Evolutionary conservation across 1,140 invertebrate genomes (phyloP).

Genomic region (Macrotrachela quadricornifera): DNA sequence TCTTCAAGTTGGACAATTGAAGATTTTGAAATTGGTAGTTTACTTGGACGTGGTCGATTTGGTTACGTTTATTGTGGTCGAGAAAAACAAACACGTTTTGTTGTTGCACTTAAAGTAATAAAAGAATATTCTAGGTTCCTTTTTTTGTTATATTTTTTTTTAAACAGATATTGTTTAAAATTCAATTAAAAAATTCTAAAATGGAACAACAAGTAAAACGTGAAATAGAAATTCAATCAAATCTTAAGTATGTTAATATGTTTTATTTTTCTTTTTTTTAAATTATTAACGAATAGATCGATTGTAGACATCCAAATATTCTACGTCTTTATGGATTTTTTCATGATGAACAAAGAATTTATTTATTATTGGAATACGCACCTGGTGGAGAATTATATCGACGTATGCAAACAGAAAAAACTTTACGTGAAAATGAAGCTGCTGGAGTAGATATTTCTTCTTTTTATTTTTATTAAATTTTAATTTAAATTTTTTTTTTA

Average conservation of each 20-base stretch:
- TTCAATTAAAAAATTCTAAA: conserved; percentile 57
- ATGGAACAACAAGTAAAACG: conserved; percentile 76
- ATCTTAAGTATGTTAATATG: conserved; percentile 31
- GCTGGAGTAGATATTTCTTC: neutral
- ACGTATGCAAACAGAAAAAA: neutral
- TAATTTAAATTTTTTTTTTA: neutral
- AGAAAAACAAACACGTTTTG: conserved; percentile 69
- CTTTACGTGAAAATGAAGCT: neutral
- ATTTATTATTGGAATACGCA: conserved; percentile 74
- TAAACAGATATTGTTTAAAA: conserved; percentile 44
- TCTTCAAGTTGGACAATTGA: conserved; percentile 29
- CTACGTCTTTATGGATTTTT: conserved; percentile 70
- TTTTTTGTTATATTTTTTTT: neutral
- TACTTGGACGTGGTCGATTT: conserved; percentile 89
- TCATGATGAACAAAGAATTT: conserved; percentile 64
- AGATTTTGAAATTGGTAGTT: conserved; percentile 80
- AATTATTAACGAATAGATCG: neutral
- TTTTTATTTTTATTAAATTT: too few species aligned
- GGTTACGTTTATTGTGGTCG: conserved; percentile 87
- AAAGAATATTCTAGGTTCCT: too few species aligned
- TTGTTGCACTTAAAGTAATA: conserved; percentile 60
- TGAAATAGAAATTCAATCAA: conserved; percentile 75
- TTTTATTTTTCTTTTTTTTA: neutral
- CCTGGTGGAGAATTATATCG: conserved; percentile 63
- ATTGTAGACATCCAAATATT: conserved; percentile 62